Evolutionary conservation across 1,140 invertebrate species (phyloP).

Genomic region (Ptiloglossa arizonensis): DNA sequence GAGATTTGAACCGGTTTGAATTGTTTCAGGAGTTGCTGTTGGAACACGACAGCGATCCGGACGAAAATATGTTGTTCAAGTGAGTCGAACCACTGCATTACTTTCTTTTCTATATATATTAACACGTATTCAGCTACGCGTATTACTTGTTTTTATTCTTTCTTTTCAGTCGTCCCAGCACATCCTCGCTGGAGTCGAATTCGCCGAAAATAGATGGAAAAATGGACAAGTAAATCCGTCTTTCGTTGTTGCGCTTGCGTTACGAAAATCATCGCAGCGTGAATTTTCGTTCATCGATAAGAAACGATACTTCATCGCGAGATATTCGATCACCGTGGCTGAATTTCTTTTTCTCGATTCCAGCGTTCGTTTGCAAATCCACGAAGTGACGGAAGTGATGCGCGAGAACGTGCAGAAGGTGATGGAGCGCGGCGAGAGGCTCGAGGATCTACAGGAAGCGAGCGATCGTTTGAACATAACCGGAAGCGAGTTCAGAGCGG

Average conservation of each 20-base stretch:
- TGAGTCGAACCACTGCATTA: conserved; percentile 43
- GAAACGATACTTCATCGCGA: too few species aligned
- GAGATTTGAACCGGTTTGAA: conserved; percentile 35
- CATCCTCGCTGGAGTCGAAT: conserved; percentile 59
- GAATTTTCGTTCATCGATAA: too few species aligned
- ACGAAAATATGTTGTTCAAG: conserved; percentile 76
- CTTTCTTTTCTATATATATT: background rate
- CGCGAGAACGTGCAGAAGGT: conserved; percentile 83
- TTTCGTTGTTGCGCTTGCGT: too few species aligned
- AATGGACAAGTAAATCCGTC: conserved; percentile 70
- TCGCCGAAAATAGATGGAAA: conserved; percentile 67
- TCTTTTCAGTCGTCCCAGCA: conserved; percentile 66
- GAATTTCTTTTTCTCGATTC: background rate
- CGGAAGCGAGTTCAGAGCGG: conserved; percentile 81
- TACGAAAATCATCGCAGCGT: too few species aligned
- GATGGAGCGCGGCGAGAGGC: conserved; percentile 82
- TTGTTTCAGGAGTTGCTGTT: conserved; percentile 71
- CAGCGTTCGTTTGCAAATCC: conserved; percentile 82
- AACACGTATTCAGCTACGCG: conserved; percentile 9
- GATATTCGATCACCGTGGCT: background rate
- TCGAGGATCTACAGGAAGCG: conserved; percentile 83
- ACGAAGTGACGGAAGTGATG: conserved; percentile 84
- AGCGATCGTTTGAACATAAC: conserved; percentile 81
- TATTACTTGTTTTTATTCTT: conserved; percentile 20
- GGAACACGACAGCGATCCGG: conserved; percentile 76